Base-by-base conservation (phyloP, 1,140 invertebrate genomes). In the Zaprionus ghesquierei region DNA sequence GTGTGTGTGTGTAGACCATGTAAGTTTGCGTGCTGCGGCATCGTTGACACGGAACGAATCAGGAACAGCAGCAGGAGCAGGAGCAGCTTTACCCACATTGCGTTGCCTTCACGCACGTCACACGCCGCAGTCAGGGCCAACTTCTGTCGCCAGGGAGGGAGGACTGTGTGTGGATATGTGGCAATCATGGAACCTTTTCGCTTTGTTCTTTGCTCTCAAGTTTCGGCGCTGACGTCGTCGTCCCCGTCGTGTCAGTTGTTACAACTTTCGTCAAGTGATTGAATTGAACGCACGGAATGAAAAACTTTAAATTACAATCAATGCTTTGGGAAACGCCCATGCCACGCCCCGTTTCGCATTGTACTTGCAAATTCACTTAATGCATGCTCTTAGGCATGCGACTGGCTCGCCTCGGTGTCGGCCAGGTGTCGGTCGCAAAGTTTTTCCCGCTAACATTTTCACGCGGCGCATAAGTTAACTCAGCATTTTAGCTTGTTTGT, bases 271-370 rank as follows among this genome's bases (percentile, higher is more conserved):
- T 10, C 44, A 60, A 76, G 78, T 81, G 70, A 87, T 87, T 82
- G 82, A 86, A 87, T 87, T 82, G 71, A 82, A 73, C 75, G 54
- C 46, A 25, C 13, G 44, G 23, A 41, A 72, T 74, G 41, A 38
- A 75, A 79, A 84, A 84, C 68, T 84, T 84, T 73, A 85, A 84
- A 74, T 80, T 80, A 69, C 73, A 84, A 76, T 79, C 66, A 84
- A 55, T 70, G 60, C 55, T 25, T 51, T 23, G 29, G 31, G 44
- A 38, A 58, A 49, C 50, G 44, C 46, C 50, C 31, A 12, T 18
- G n/a, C 27, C 41, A 23, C 13, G 4, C 23, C 3, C 23, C 18
- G 2, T 10, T 35, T 25, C 31, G 38, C 27, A 61, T 77, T 69
- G 51, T 69, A 85, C 77, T 85, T 85, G 69, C 65, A 85, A 85